These are phyloP conservation scores for Excalfactoria chinensis DNA, from an alignment of 2,113 vertebrate species.

Conservation along the genomic window DNA sequence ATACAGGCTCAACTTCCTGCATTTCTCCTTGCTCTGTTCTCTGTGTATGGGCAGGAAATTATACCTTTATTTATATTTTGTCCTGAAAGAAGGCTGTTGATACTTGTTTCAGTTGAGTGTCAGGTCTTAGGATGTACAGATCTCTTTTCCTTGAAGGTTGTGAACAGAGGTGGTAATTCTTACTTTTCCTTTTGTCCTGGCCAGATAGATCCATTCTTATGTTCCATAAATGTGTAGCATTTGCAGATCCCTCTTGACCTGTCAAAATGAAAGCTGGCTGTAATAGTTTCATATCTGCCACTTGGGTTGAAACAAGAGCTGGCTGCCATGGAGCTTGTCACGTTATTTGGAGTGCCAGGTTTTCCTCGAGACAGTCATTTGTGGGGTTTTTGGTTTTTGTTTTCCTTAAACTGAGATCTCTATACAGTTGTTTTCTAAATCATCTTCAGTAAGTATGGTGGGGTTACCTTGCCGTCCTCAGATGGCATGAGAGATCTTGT, in stretches of 20 bases:
- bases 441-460: neutral
- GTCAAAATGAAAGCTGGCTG: conserved; percentile 32
- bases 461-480: neutral
- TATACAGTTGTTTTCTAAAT: neutral
- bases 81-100: neutral
- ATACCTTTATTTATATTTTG: neutral
- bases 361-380: neutral
- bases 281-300: neutral
- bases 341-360: neutral
- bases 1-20: neutral
- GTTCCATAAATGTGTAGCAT: neutral
- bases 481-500: neutral
- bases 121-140: neutral
- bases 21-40: neutral
- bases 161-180: neutral
- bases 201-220: neutral
- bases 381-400: neutral
- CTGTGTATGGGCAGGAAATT: neutral
- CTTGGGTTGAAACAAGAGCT: neutral
- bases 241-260: neutral
- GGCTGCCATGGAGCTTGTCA: neutral
- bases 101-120: neutral
- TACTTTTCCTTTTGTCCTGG: neutral
- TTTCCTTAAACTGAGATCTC: neutral
- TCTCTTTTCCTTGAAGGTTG: neutral